phyloP scores from a whole-genome alignment of 1,140 invertebrate species.

The Zaprionus lachaisei region DNA sequence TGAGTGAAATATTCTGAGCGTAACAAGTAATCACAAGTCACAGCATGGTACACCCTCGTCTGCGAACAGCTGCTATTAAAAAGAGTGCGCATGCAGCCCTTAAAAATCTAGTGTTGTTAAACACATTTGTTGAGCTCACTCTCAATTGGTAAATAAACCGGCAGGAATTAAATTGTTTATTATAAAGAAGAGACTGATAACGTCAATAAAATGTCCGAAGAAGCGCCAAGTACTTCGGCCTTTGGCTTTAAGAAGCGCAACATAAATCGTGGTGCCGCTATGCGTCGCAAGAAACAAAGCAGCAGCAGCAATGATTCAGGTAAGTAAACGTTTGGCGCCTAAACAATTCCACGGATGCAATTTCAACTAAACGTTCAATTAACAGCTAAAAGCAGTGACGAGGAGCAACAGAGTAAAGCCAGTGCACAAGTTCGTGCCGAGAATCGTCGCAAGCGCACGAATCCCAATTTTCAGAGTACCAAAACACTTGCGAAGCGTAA shows the following conservation, averaged over 20 bases:
- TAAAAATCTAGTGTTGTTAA: slow-evolving; percentile 12
- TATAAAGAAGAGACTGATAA: neutral
- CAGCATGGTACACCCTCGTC: neutral
- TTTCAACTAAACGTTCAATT: neutral
- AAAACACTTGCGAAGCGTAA: slow-evolving; percentile 78
- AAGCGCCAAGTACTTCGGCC: slow-evolving; percentile 47
- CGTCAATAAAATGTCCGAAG: slow-evolving; percentile 62
- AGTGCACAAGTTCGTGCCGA: slow-evolving; percentile 85
- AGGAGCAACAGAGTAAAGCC: slow-evolving; percentile 55
- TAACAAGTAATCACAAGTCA: too few species aligned
- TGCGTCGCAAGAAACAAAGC: slow-evolving; percentile 66
- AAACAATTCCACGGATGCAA: neutral
- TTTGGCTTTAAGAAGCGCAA: slow-evolving; percentile 81
- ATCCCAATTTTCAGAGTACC: slow-evolving; percentile 87
- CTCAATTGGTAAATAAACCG: slow-evolving; percentile 31
- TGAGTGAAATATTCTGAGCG: too few species aligned
- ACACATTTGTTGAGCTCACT: neutral
- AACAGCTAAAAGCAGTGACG: slow-evolving; percentile 68
- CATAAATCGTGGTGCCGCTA: slow-evolving; percentile 62
- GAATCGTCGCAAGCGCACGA: slow-evolving; percentile 85
- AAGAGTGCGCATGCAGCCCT: slow-evolving; percentile 3
- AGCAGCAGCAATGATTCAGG: slow-evolving; percentile 70
- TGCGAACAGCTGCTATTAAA: neutral
- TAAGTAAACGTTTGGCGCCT: slow-evolving; percentile 42
- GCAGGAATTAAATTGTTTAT: neutral